Evolutionary conservation across 2,888 invertebrate genomes (phyloP), one percentile per base, ranked within the genome.

Genomic region (Lasioglossum pauxillum): DNA sequence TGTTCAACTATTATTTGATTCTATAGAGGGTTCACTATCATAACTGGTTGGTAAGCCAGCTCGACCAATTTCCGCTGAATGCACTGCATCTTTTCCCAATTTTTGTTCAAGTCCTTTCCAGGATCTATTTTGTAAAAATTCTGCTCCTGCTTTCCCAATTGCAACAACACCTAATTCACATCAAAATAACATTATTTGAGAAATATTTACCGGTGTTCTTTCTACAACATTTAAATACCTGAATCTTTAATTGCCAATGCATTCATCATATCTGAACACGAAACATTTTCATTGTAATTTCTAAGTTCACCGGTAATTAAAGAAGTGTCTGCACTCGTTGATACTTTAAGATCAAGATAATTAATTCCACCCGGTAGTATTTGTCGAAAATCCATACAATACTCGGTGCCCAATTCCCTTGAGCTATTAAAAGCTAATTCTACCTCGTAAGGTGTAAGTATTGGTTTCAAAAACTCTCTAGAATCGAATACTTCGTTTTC

Each of bases 371-470:
- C 97, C 23, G 97, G 97, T 60, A 98, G 94, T 82, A 98, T 95
- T 89, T 97, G 96, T 91, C 97, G 96, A 92, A 98, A 98, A 93
- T 99, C 97, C 72, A 97, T 97, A 49, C 97, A 96, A 94, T 97
- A 97, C 72, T 95, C 95, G 5, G 96, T 96, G 1, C 96, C 96
- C 60, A 96, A 96, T 23, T 95, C 93, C 92, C 96, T 95, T 2
- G 95, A 95, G 5, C 95, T 95, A 94, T 98, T 98, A 31, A 98
- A 95, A 5, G 98, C 98, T 81, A 97, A 96, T 96, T 99, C 99
- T 38, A 99, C 96, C 95, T 99, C 99, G 95, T 97, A 98, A 0
- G 99, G 98, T 38, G 98, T 98, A 0, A 99, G 97, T 76, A 99
- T 97, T 0, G 99, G 99, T 93, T 97, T 98, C 93, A 98, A 98